phyloP scores from a whole-genome alignment of 2,113 vertebrate species.

The Gobiocypris rarus region DNA sequence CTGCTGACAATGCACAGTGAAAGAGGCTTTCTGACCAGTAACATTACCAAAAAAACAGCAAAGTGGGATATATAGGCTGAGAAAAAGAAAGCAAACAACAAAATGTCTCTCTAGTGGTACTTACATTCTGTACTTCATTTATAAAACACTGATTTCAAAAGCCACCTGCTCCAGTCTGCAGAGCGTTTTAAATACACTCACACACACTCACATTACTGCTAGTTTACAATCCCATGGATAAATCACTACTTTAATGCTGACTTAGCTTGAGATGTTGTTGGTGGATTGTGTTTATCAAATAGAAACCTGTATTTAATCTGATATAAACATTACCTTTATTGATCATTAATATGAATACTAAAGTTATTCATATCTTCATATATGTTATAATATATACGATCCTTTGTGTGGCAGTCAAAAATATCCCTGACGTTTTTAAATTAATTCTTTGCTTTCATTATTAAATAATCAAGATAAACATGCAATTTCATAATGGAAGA shows the following conservation, averaged over 20 bases:
- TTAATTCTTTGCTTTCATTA: too few species aligned
- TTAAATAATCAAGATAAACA: too few species aligned
- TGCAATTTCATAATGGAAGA: too few species aligned
- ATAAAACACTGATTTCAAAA: conserved; percentile 1
- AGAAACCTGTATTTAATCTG: neutral
- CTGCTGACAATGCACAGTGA: conserved; percentile 43
- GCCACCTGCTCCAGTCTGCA: neutral
- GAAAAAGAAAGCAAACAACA: neutral
- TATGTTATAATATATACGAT: too few species aligned
- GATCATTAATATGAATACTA: neutral
- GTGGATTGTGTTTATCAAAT: neutral
- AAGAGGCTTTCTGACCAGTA: neutral
- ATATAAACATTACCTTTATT: neutral
- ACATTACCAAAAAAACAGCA: neutral
- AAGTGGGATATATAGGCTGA: neutral
- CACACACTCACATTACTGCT: neutral
- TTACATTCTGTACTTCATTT: neutral
- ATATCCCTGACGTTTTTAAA: too few species aligned
- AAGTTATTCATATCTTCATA: too few species aligned
- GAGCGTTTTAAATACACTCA: neutral
- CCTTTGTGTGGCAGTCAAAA: too few species aligned
- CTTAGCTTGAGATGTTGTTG: neutral
- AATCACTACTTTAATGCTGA: neutral
- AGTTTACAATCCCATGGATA: neutral
- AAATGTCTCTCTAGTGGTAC: neutral